Conservation (phyloP, 2,888 invertebrate species). For the Adela reaumurella region DNA sequence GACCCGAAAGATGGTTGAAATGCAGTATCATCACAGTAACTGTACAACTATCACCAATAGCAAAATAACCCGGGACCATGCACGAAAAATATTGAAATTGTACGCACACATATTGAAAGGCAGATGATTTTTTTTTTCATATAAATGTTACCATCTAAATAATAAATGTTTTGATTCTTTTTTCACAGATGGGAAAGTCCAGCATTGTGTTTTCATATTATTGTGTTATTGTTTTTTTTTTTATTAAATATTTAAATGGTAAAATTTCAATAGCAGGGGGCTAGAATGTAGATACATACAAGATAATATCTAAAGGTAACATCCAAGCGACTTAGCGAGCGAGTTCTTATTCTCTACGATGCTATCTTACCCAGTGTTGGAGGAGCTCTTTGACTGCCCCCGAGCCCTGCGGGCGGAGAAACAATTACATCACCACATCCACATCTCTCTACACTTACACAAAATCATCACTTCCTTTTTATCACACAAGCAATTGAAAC, state of each 20-base stretch:
- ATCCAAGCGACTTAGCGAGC: no score
- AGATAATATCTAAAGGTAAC: no score
- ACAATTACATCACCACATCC: background rate
- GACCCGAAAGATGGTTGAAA: conserved; percentile 59
- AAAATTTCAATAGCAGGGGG: background rate
- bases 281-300: no score
- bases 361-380: background rate
- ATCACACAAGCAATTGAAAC: no score
- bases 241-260: background rate
- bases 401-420: background rate
- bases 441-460: no score
- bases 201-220: background rate
- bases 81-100: no score
- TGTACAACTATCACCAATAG: background rate
- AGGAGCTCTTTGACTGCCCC: background rate
- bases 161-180: background rate
- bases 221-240: no score
- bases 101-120: no score
- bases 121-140: no score
- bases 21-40: conserved; percentile 12
- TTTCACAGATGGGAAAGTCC: background rate
- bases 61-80: no score
- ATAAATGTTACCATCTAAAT: background rate
- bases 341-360: background rate
- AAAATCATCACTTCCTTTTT: no score